phyloP scores from a whole-genome alignment of 2,113 vertebrate species.

The Ahaetulla prasina region DNA sequence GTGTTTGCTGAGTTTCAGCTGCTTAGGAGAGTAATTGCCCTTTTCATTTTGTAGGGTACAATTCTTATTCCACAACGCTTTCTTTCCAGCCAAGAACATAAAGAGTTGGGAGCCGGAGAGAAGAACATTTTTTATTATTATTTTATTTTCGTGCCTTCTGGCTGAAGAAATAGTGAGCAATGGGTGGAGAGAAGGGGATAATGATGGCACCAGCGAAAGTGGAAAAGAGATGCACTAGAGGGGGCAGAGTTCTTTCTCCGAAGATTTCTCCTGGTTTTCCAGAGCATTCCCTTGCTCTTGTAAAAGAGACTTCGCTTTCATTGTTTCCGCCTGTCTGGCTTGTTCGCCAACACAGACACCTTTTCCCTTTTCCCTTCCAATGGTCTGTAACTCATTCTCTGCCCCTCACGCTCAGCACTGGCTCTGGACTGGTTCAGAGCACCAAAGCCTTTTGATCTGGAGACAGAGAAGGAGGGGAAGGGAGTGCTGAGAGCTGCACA shows the following conservation, averaged over 20 bases:
- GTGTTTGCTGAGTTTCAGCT: constrained; percentile 30
- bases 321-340: not conserved
- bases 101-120: not conserved
- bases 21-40: constrained; percentile 1
- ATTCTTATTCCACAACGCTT: not conserved
- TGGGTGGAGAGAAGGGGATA: not conserved
- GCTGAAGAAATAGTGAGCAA: not conserved
- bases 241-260: not conserved
- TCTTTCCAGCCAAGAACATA: constrained; percentile 17
- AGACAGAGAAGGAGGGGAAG: not conserved
- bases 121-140: not conserved
- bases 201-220: not conserved
- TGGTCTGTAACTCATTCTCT: not conserved
- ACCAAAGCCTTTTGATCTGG: not conserved
- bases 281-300: not conserved
- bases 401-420: not conserved
- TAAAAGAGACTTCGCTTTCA: not conserved
- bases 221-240: not conserved
- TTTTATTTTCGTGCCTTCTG: not conserved
- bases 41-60: not conserved
- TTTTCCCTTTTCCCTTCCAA: not conserved
- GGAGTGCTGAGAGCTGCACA: not conserved
- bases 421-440: not conserved
- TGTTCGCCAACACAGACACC: not conserved
- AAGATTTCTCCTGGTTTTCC: not conserved